Percentiles rank a stretch among this genome's conserved stretches.
phyloP scores from a whole-genome alignment of 1,140 invertebrate genomes.

The Ips typographus region DNA sequence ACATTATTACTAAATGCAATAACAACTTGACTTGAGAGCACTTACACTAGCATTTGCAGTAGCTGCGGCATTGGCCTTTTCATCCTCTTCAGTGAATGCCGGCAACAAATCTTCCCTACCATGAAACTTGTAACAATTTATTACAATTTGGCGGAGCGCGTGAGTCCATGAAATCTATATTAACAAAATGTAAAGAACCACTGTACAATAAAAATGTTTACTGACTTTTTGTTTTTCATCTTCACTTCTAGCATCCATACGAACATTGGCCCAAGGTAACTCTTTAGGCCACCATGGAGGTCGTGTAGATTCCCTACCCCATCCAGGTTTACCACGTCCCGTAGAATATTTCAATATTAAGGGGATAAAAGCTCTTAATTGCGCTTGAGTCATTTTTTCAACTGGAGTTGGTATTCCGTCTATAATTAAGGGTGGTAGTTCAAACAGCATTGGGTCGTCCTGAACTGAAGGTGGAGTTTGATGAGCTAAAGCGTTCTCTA shows the following conservation, averaged over 20 bases:
- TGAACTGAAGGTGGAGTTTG: background rate
- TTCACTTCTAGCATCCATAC: constrained; percentile 94
- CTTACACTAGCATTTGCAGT: background rate
- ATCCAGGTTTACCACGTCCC: constrained; percentile 95
- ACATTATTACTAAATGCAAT: background rate
- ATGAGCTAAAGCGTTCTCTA: constrained; percentile 81
- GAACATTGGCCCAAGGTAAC: constrained; percentile 95
- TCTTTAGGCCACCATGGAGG: constrained; percentile 98
- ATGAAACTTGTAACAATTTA: constrained; percentile 98
- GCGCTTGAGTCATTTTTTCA: constrained; percentile 98
- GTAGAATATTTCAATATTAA: constrained; percentile 98
- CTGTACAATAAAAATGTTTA: constrained; percentile 40
- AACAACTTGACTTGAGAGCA: background rate
- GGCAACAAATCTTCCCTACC: constrained; percentile 93
- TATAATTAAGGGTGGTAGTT: constrained; percentile 92
- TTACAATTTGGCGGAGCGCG: constrained; percentile 92
- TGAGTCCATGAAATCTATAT: constrained; percentile 80
- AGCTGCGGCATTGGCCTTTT: background rate
- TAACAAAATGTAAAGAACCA: constrained; percentile 69
- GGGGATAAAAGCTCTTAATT: constrained; percentile 93
- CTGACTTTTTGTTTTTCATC: constrained; percentile 96
- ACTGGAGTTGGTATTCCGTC: constrained; percentile 97
- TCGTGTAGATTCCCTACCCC: constrained; percentile 94
- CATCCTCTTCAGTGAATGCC: background rate
- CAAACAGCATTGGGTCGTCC: constrained; percentile 90